These are phyloP conservation scores for Arizona elegans DNA, from an alignment of 2,113 vertebrate genomes.

Conservation along the genomic window DNA sequence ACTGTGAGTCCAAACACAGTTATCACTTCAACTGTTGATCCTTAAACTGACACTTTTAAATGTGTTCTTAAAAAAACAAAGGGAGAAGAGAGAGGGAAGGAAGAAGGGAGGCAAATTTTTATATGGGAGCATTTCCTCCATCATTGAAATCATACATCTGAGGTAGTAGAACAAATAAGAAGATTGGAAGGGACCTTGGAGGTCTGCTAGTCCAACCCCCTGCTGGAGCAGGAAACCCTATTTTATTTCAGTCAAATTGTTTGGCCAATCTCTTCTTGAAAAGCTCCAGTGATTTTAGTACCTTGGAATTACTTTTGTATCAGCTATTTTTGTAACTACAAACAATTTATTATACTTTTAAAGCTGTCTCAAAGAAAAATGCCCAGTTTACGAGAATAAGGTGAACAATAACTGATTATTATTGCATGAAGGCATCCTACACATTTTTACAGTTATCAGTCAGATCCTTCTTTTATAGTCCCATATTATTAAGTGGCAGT, in stretches of 20 bases:
- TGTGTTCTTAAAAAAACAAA: no score
- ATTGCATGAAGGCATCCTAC: conserved; percentile 37
- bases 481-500: not conserved
- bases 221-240: not conserved
- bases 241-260: not conserved
- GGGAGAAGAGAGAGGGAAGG: no score
- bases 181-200: no score
- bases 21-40: not conserved
- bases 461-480: conserved; percentile 11
- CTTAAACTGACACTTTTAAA: not conserved
- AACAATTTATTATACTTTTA: conserved; percentile 18
- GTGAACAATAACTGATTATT: conserved; percentile 36
- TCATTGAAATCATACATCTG: conserved; percentile 17
- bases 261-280: not conserved
- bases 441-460: conserved; percentile 34
- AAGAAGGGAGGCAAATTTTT: not conserved
- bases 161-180: not conserved
- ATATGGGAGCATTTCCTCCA: not conserved
- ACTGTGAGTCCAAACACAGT: not conserved
- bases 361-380: conserved; percentile 3
- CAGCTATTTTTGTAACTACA: not conserved
- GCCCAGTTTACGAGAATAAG: conserved; percentile 13
- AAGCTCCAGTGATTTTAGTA: not conserved
- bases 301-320: conserved; percentile 15
- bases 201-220: no score